Percentiles rank a stretch among this genome's conserved stretches.
These are phyloP conservation scores for Pseudorasbora parva DNA, from an alignment of 2,113 vertebrate species.

Conservation along the genomic window DNA sequence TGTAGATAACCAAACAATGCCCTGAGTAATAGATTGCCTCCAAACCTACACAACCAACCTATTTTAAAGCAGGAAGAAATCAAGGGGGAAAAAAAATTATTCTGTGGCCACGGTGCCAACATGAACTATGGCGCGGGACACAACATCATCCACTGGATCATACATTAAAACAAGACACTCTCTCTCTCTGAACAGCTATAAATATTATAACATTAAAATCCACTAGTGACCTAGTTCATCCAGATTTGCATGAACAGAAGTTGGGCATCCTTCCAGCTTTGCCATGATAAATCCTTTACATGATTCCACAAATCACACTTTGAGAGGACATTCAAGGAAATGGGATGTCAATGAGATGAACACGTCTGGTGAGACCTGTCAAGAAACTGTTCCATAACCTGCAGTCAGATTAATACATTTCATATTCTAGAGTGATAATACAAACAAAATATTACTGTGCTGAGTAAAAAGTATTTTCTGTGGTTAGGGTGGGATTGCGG, in stretches of 20 bases:
- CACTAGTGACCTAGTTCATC: conserved; percentile 69
- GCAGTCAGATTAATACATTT: background rate
- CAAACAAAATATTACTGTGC: background rate
- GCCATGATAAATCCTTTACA: conserved; percentile 27
- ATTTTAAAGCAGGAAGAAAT: too few species aligned
- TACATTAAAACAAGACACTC: conserved; percentile 11
- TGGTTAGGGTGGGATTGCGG: background rate
- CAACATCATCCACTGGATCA: background rate
- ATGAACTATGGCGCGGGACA: background rate
- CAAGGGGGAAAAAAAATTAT: background rate
- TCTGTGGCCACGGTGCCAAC: background rate
- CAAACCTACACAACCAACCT: too few species aligned
- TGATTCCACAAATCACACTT: background rate
- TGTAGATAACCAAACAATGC: too few species aligned
- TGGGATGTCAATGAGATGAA: background rate
- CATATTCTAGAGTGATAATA: background rate
- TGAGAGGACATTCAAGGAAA: background rate
- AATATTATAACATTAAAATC: conserved; percentile 67
- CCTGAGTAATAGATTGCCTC: too few species aligned
- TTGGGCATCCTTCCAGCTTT: background rate
- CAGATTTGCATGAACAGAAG: conserved; percentile 27
- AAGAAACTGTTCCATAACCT: background rate
- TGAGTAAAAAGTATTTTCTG: background rate
- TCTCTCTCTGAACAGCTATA: conserved; percentile 50
- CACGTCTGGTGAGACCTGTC: background rate